phyloP scores from a whole-genome alignment of 2,888 invertebrate genomes.

The Ochropacha duplaris region DNA sequence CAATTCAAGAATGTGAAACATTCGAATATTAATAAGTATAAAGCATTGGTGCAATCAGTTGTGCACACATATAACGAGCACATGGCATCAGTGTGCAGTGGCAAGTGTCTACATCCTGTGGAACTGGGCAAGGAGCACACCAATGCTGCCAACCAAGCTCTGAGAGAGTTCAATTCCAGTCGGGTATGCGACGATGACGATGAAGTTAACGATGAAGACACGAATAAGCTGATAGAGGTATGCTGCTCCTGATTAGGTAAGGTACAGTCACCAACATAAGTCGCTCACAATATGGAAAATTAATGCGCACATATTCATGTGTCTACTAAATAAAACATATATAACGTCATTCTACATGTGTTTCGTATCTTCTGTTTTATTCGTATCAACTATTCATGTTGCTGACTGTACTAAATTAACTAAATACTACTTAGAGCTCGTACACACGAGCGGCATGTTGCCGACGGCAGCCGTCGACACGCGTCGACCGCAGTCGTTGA shows the following conservation, averaged over 20 bases:
- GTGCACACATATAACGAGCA: background rate
- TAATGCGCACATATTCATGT: no score
- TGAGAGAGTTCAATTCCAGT: background rate
- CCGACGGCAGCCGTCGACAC: no score
- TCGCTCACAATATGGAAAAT: no score
- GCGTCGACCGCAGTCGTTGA: no score
- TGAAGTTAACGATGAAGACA: background rate
- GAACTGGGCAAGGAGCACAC: background rate
- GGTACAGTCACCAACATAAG: background rate
- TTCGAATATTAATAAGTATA: background rate
- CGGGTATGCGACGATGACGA: background rate
- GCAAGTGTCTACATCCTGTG: background rate
- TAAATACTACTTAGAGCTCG: no score
- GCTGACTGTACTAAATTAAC: no score
- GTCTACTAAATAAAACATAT: no score
- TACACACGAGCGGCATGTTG: no score
- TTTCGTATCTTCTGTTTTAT: no score
- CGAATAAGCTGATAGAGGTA: constrained; percentile 13
- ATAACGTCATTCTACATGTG: no score
- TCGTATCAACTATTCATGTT: no score
- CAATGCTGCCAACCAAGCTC: background rate
- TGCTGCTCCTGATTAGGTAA: constrained; percentile 4
- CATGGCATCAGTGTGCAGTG: background rate
- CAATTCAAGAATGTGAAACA: background rate
- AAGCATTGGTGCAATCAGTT: background rate